A percentile compares a stretch with the other conserved stretches of the same genome.
Conservation (phyloP, 2,113 vertebrate genomes). For the Bombycilla garrulus region DNA sequence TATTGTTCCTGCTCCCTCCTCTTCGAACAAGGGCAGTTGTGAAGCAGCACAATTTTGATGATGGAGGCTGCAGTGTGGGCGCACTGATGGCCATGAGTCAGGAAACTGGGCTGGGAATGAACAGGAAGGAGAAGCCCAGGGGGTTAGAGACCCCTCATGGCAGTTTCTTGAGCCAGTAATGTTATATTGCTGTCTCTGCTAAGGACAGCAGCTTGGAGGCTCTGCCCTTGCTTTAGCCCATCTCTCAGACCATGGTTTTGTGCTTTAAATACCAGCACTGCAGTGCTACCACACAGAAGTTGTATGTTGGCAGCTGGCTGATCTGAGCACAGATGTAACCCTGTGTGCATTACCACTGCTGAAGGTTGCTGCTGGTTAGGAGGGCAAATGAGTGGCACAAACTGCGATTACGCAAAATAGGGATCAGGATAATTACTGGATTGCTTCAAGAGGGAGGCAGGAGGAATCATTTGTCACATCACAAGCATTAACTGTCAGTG, state of each 20-base stretch:
- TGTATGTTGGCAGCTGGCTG: background rate
- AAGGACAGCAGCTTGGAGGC: background rate
- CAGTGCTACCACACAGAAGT: fast-evolving
- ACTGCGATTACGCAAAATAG: background rate
- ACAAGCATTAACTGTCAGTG: slow-evolving; percentile 14
- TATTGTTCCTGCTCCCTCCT: background rate
- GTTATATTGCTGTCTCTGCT: background rate
- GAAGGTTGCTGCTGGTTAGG: background rate
- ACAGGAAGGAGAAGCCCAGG: background rate
- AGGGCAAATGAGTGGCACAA: background rate
- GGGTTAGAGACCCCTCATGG: background rate
- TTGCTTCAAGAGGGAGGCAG: slow-evolving; percentile 18
- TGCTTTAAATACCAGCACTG: background rate
- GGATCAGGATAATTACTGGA: background rate
- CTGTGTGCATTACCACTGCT: background rate
- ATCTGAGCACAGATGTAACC: background rate
- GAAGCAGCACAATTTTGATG: background rate
- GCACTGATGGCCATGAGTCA: fast-evolving
- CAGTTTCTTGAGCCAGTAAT: background rate
- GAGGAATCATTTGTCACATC: background rate
- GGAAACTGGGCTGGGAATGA: background rate
- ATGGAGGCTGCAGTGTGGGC: background rate
- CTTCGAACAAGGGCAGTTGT: background rate
- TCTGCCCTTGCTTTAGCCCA: background rate
- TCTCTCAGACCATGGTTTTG: background rate